Evolutionary conservation across 1,140 invertebrate species (phyloP).

Genomic region (Diuraphis noxia): DNA sequence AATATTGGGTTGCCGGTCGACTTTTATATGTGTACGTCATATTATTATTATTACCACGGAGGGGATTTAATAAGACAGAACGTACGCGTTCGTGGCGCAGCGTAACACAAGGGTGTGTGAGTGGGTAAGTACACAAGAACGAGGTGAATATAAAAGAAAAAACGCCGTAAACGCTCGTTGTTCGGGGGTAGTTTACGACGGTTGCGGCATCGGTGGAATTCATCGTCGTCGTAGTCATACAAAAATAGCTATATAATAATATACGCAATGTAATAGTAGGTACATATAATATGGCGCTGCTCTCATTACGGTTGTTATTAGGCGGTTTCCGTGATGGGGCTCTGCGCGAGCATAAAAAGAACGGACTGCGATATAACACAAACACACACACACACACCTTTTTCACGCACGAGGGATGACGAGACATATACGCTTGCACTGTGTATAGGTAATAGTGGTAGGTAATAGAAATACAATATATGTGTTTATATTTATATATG

Average conservation of each 20-base stretch:
- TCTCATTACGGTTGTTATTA: slow-evolving; percentile 50
- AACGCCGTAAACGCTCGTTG: slow-evolving; percentile 25
- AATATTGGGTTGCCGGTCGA: slow-evolving; percentile 40
- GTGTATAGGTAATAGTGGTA: background rate
- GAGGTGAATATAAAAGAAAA: background rate
- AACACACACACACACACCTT: background rate
- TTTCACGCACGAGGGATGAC: background rate
- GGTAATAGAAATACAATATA: background rate
- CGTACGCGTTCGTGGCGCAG: background rate
- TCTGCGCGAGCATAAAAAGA: slow-evolving; percentile 21
- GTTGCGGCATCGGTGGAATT: slow-evolving; percentile 26
- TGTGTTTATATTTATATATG: too few relatives aligned
- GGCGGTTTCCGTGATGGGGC: slow-evolving; percentile 33
- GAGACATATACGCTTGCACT: background rate
- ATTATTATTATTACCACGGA: background rate
- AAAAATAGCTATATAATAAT: background rate
- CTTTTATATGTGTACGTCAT: slow-evolving; percentile 20
- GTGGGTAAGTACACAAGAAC: background rate
- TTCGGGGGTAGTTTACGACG: slow-evolving; percentile 39
- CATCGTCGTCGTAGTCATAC: background rate
- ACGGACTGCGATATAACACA: background rate
- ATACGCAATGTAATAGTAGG: background rate
- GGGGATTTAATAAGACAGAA: slow-evolving; percentile 31
- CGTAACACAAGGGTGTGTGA: background rate
- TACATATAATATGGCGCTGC: background rate